Conservation (phyloP, 2,113 vertebrate species). For the Coreoperca whiteheadi region DNA sequence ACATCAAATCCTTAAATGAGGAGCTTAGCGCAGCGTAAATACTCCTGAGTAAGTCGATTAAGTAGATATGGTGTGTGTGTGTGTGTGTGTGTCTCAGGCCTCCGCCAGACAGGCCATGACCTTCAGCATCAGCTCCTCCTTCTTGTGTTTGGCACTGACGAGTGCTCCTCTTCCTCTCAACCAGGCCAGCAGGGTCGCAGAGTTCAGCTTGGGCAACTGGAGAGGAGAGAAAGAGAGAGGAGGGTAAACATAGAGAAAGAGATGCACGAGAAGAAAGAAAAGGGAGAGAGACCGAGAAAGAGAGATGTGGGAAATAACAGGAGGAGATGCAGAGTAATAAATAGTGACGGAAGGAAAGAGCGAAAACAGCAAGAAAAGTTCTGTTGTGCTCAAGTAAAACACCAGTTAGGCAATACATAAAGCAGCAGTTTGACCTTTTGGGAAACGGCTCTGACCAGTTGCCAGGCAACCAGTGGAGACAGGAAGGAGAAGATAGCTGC, state of each 20-base stretch:
- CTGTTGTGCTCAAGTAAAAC: no score
- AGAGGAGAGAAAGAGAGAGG: neutral
- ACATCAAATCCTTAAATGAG: slow-evolving; percentile 12
- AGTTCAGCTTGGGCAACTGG: slow-evolving; percentile 78
- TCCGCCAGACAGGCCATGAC: slow-evolving; percentile 79
- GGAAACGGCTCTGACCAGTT: no score
- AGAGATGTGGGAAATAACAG: fast-evolving
- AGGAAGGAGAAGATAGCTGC: no score
- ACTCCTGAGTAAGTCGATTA: neutral
- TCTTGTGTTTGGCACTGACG: slow-evolving; percentile 73
- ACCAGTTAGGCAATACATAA: no score
- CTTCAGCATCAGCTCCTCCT: slow-evolving; percentile 82
- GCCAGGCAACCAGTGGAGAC: no score
- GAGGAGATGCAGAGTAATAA: neutral
- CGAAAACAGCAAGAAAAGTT: no score
- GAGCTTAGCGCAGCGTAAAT: slow-evolving; percentile 6
- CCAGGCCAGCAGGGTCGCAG: slow-evolving; percentile 73
- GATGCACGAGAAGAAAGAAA: neutral
- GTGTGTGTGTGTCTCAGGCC: slow-evolving; percentile 42
- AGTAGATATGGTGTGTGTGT: slow-evolving; percentile 3
- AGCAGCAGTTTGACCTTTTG: no score
- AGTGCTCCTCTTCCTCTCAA: slow-evolving; percentile 71
- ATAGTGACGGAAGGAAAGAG: no score
- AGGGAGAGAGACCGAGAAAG: fast-evolving
- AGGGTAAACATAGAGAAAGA: no score